A percentile compares a stretch with the other conserved stretches of the same genome.
Evolutionary conservation across 1,140 invertebrate species (phyloP).

Genomic region (Cydia fagiglandana): DNA sequence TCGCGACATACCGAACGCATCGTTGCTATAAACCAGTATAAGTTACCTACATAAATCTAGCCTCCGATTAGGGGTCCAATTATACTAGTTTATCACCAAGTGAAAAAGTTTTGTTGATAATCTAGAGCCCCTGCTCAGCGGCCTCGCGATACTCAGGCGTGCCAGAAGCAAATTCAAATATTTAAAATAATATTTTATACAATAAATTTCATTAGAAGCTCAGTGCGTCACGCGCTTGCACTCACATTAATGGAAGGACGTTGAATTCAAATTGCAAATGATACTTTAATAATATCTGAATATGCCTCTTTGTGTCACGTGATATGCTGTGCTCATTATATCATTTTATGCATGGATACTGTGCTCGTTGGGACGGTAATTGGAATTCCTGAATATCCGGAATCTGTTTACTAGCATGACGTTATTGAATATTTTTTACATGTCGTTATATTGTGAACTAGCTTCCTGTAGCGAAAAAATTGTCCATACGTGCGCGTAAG

Average conservation of each 20-base stretch:
- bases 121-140: slow-evolving; percentile 48
- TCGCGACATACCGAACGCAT: background rate
- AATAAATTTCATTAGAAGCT: background rate
- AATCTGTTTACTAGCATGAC: slow-evolving; percentile 17
- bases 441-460: background rate
- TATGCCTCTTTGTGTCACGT: background rate
- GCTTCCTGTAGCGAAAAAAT: background rate
- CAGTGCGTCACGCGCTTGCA: background rate
- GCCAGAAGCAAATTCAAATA: background rate
- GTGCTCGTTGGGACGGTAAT: slow-evolving; percentile 2
- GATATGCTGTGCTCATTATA: slow-evolving; percentile 16
- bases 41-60: background rate
- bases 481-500: too few species aligned
- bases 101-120: slow-evolving; percentile 34
- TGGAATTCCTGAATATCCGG: slow-evolving; percentile 20
- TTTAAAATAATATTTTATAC: background rate
- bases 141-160: background rate
- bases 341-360: background rate
- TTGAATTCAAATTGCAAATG: background rate
- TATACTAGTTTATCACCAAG: background rate
- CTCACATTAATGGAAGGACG: background rate
- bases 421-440: slow-evolving; percentile 13
- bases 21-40: background rate
- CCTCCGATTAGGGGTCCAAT: background rate
- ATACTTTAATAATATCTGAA: background rate